A percentile compares a stretch with the other conserved stretches of the same genome.
phyloP scores from a whole-genome alignment of 2,113 vertebrate species.

The Sclerurus mexicanus region DNA sequence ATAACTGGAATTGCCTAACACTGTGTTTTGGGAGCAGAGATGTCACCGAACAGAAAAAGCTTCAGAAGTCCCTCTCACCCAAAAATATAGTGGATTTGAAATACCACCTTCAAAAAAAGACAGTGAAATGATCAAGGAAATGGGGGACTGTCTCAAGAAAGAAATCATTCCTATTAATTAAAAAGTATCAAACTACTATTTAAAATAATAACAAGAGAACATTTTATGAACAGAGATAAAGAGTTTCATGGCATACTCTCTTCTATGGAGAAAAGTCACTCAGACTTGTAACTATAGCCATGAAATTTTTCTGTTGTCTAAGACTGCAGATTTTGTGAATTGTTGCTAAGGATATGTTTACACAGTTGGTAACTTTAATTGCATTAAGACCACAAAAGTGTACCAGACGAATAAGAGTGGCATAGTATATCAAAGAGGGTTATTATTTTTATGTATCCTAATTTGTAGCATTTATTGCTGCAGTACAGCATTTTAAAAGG shows the following conservation, averaged over 20 bases:
- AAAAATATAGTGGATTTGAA: neutral
- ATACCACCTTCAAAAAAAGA: neutral
- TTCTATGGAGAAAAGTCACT: neutral
- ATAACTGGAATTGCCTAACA: neutral
- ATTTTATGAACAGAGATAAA: neutral
- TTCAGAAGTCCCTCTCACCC: neutral
- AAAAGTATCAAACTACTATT: neutral
- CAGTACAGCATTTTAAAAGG: neutral
- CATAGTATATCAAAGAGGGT: neutral
- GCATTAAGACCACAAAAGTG: neutral
- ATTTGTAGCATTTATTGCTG: neutral
- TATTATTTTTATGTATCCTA: neutral
- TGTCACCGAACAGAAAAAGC: neutral
- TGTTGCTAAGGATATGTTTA: neutral
- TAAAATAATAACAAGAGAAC: neutral
- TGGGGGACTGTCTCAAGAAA: neutral
- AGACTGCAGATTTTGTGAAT: neutral
- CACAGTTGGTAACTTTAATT: neutral
- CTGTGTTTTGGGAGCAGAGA: neutral
- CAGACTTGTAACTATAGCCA: neutral
- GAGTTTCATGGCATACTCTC: neutral
- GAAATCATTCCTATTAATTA: neutral
- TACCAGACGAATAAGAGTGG: neutral
- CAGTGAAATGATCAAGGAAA: neutral
- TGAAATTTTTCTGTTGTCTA: neutral